These are phyloP conservation scores for Rhopalosiphum maidis DNA, from an alignment of 1,140 invertebrate species.

Conservation along the genomic window DNA sequence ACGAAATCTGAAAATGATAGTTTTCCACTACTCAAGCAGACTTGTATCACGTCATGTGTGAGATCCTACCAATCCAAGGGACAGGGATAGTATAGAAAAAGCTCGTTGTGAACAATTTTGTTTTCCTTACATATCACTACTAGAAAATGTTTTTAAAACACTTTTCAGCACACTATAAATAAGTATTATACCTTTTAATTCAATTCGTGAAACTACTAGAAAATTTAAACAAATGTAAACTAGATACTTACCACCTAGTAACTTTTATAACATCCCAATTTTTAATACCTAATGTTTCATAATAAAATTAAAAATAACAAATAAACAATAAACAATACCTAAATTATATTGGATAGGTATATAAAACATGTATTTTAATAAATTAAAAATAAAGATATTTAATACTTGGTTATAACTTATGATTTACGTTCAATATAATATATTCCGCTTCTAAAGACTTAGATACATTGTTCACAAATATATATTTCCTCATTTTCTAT, in stretches of 20 bases:
- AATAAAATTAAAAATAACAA: neutral
- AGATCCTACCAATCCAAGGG: too few species aligned
- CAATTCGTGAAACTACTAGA: neutral
- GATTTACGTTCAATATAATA: too few species aligned
- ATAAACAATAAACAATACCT: neutral
- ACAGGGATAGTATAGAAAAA: neutral
- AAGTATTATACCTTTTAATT: neutral
- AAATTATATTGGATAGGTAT: neutral
- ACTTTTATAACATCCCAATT: neutral
- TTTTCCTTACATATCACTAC: neutral
- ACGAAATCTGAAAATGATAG: conserved; percentile 6
- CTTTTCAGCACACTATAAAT: neutral
- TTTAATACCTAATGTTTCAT: neutral
- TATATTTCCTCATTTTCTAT: too few species aligned
- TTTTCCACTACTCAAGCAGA: neutral
- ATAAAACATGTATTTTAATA: neutral
- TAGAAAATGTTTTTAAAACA: neutral
- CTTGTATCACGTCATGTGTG: neutral
- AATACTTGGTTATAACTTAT: neutral
- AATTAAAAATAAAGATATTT: neutral
- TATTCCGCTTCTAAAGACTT: too few species aligned
- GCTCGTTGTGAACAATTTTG: conserved; percentile 34
- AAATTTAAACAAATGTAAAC: neutral
- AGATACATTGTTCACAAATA: too few species aligned
- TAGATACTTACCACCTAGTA: neutral